These are phyloP conservation scores for Tragelaphus scriptus DNA, from an alignment of 2,113 vertebrate species.

Conservation along the genomic window DNA sequence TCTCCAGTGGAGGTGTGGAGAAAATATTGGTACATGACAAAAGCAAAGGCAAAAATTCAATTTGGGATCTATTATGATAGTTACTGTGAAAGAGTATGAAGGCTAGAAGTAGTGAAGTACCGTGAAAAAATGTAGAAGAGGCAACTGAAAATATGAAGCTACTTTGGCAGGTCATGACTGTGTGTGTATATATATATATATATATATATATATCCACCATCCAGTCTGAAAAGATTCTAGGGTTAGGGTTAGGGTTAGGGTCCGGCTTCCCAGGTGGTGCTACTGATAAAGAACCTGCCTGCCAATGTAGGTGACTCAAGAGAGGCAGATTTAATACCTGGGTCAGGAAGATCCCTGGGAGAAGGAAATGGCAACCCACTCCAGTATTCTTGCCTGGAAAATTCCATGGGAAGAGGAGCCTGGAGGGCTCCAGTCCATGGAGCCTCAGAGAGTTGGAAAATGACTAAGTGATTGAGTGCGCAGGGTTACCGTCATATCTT, in stretches of 20 bases:
- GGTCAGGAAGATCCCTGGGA: not conserved
- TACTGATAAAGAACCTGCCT: not conserved
- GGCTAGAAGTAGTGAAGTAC: not conserved
- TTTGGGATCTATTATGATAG: not conserved
- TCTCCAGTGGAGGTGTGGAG: not conserved
- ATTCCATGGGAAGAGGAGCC: not conserved
- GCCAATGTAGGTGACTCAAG: not conserved
- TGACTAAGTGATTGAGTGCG: not conserved
- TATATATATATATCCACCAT: not conserved
- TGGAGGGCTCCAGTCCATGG: not conserved
- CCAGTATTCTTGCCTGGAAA: not conserved
- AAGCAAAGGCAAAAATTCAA: not conserved
- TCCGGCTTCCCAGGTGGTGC: not conserved
- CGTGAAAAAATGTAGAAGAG: not conserved
- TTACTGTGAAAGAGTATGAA: not conserved
- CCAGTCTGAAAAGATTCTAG: not conserved
- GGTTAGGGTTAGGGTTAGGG: not conserved
- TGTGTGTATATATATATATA: not conserved
- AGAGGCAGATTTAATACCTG: not conserved
- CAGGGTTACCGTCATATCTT: not conserved
- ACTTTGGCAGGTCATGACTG: not conserved
- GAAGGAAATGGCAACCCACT: not conserved
- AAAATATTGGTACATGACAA: not conserved
- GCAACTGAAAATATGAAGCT: not conserved
- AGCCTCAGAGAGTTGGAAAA: not conserved